phyloP scores from a whole-genome alignment of 2,113 vertebrate species.

The Embiotoca jacksoni region DNA sequence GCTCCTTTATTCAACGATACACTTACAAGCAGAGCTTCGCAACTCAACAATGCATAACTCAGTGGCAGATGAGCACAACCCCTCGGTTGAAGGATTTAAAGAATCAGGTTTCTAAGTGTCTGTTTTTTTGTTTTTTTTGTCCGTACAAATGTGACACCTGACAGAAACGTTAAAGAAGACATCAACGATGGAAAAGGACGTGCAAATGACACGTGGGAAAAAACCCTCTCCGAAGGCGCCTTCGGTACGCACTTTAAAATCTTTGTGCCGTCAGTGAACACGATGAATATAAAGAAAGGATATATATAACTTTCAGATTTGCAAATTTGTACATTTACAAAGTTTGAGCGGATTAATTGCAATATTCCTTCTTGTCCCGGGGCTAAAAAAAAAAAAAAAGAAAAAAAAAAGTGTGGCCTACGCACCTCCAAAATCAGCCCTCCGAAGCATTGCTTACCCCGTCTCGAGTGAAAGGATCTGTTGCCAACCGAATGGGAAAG shows the following conservation, averaged over 20 bases:
- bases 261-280: not conserved
- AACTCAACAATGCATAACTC: conserved; percentile 71
- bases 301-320: too few species aligned
- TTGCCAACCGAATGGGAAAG: conserved; percentile 30
- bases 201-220: conserved; percentile 21
- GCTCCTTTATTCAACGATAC: conserved; percentile 68
- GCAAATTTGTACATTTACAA: too few species aligned
- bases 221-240: not conserved
- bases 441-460: conserved; percentile 52
- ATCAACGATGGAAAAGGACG: conserved; percentile 22
- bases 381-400: not conserved
- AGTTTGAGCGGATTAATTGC: not conserved
- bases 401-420: not conserved
- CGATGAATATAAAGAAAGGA: too few species aligned
- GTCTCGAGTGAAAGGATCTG: conserved; percentile 39
- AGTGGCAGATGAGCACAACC: conserved; percentile 64
- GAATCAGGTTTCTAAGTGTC: conserved; percentile 61
- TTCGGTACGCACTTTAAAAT: conserved; percentile 12
- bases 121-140: not conserved
- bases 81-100: conserved; percentile 41
- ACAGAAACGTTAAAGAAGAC: not conserved
- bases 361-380: not conserved
- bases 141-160: conserved; percentile 31
- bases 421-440: conserved; percentile 30
- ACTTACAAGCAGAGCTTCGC: conserved; percentile 60